A percentile compares a stretch with the other conserved stretches of the same genome.
Evolutionary conservation across 2,888 invertebrate genomes (phyloP).

Genomic region (Amphimallon solstitiale): DNA sequence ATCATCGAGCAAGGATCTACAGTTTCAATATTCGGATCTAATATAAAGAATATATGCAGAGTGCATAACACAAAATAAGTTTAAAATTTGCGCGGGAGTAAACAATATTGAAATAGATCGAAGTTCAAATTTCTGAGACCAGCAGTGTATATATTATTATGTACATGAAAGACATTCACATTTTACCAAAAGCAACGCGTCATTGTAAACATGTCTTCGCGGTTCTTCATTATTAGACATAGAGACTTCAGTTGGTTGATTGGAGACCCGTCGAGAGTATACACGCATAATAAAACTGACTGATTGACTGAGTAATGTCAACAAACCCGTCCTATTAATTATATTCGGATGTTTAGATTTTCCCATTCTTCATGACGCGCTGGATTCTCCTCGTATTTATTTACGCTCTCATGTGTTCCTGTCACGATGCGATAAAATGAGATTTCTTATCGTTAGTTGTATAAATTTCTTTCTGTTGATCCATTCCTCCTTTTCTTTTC

Average conservation of each 20-base stretch:
- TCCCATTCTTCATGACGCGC: constrained; percentile 26
- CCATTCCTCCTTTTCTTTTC: too few relatives aligned
- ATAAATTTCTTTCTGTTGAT: too few relatives aligned
- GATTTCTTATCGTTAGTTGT: neutral
- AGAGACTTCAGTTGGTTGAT: constrained; percentile 19
- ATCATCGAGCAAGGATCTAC: too few relatives aligned
- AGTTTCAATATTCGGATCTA: too few relatives aligned
- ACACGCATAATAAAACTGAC: constrained; percentile 49
- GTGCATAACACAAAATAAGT: too few relatives aligned
- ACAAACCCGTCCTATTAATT: constrained; percentile 49
- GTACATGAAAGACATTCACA: constrained; percentile 34
- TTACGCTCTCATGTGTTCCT: neutral
- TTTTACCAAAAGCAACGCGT: constrained; percentile 9
- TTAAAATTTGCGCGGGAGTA: too few relatives aligned
- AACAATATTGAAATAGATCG: too few relatives aligned
- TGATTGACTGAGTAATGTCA: constrained; percentile 51
- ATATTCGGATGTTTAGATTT: constrained; percentile 43
- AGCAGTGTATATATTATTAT: too few relatives aligned
- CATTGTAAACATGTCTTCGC: constrained; percentile 9
- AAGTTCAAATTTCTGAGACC: too few relatives aligned
- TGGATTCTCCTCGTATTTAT: constrained; percentile 12
- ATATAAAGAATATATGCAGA: too few relatives aligned
- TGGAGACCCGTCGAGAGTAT: constrained; percentile 11
- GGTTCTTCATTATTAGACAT: neutral
- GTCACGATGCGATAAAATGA: neutral